Conservation (phyloP, 2,888 invertebrate species). For the Heliconius ismenius region DNA sequence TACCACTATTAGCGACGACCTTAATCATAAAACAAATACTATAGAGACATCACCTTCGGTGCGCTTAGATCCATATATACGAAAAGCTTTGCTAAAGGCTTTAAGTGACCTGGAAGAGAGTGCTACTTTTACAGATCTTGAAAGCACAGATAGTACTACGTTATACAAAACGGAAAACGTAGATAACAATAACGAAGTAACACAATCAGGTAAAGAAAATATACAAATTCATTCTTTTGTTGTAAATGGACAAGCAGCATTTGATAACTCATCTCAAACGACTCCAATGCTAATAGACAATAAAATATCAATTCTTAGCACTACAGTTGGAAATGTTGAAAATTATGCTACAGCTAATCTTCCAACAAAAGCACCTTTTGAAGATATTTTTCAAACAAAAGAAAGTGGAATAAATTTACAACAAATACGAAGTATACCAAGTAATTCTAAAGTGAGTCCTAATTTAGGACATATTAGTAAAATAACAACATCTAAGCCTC, state of each 20-base stretch:
- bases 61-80: constrained; percentile 87
- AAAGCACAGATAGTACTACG: constrained; percentile 57
- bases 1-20: constrained; percentile 53
- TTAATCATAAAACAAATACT: constrained; percentile 69
- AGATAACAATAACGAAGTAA: constrained; percentile 36
- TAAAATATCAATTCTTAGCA: constrained; percentile 71
- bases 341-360: constrained; percentile 67
- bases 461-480: constrained; percentile 49
- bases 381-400: constrained; percentile 72
- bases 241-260: constrained; percentile 75
- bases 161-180: constrained; percentile 58
- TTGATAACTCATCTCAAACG: constrained; percentile 61
- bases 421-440: constrained; percentile 70
- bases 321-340: constrained; percentile 76
- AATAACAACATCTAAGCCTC: constrained; percentile 48
- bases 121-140: constrained; percentile 69
- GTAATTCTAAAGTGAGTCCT: constrained; percentile 52
- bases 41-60: constrained; percentile 79
- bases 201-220: constrained; percentile 48
- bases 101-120: constrained; percentile 88
- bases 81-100: constrained; percentile 88
- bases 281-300: constrained; percentile 65
- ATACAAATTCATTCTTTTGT: constrained; percentile 83
- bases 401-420: constrained; percentile 63
- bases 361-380: constrained; percentile 67